Conservation (phyloP, 2,797 vertebrate genomes). For the Pangasius krempfi region DNA sequence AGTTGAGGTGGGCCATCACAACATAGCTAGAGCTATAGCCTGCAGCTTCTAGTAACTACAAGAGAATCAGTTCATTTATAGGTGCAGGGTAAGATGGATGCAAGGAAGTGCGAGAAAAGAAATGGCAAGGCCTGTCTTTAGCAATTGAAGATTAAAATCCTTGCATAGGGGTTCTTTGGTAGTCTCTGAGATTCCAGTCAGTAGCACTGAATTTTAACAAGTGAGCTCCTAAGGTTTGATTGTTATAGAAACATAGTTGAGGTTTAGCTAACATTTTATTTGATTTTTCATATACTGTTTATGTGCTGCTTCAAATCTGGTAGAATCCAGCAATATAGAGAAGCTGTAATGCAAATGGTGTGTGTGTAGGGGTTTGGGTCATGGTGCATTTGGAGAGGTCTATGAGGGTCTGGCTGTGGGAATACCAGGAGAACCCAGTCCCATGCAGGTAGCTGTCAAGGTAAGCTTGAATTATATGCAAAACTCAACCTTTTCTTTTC, state of each 20-base stretch:
- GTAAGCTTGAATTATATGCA: slow-evolving; percentile 68
- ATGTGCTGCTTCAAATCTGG: neutral
- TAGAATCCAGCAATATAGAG: neutral
- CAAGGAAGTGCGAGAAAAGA: neutral
- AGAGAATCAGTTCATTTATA: slow-evolving; percentile 97
- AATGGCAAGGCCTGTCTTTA: neutral
- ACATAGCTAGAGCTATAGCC: slow-evolving; percentile 90
- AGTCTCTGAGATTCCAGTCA: neutral
- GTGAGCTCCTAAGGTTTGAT: neutral
- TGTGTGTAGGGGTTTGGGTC: slow-evolving; percentile 87
- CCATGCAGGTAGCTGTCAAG: slow-evolving; percentile 97
- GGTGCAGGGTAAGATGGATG: slow-evolving; percentile 68
- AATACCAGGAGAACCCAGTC: slow-evolving; percentile 88
- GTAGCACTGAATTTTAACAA: neutral
- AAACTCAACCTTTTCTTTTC: neutral
- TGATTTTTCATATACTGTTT: no score
- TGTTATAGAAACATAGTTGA: neutral
- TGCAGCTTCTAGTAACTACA: slow-evolving; percentile 95
- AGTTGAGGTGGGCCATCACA: slow-evolving; percentile 86
- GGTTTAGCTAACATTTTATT: neutral
- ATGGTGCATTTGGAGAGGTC: slow-evolving; percentile 97
- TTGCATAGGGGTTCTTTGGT: neutral
- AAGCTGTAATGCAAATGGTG: neutral
- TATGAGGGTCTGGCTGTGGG: slow-evolving; percentile 95
- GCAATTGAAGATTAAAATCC: neutral